phyloP scores from a whole-genome alignment of 2,113 vertebrate genomes.

The Entomyzon cyanotis region DNA sequence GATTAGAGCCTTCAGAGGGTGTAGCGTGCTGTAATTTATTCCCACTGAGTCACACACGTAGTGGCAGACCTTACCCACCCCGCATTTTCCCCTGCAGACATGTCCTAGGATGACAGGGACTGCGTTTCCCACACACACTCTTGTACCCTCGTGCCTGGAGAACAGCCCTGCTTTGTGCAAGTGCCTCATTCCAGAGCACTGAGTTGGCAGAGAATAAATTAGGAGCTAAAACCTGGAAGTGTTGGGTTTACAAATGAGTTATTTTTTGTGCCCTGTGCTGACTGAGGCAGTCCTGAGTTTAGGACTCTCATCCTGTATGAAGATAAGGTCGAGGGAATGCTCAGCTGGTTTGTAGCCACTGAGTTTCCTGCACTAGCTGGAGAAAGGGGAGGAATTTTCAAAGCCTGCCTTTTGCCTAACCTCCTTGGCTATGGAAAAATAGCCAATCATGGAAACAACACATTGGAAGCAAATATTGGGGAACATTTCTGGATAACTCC shows the following conservation, averaged over 20 bases:
- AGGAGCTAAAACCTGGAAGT: neutral
- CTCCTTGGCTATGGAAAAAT: neutral
- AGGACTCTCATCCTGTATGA: neutral
- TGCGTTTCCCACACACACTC: neutral
- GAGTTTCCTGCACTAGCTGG: neutral
- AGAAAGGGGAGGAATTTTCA: neutral
- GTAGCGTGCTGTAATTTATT: slow-evolving; percentile 23
- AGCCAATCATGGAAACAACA: neutral
- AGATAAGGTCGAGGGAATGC: neutral
- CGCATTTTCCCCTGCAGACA: neutral
- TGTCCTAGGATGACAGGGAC: neutral
- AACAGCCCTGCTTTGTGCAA: neutral
- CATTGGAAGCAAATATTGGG: neutral
- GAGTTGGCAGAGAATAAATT: neutral
- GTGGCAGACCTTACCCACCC: slow-evolving; percentile 45
- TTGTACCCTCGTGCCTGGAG: neutral
- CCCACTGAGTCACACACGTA: slow-evolving; percentile 23
- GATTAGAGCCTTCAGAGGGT: slow-evolving; percentile 4
- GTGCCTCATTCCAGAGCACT: neutral
- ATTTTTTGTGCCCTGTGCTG: neutral
- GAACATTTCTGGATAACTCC: neutral
- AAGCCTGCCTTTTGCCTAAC: neutral
- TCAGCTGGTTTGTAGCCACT: fast-evolving
- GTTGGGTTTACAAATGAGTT: neutral
- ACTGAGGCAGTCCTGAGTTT: neutral